Evolutionary conservation across 2,797 vertebrate genomes (phyloP), one percentile per base, ranked within the genome.

Genomic region (Valencia hispanica): DNA sequence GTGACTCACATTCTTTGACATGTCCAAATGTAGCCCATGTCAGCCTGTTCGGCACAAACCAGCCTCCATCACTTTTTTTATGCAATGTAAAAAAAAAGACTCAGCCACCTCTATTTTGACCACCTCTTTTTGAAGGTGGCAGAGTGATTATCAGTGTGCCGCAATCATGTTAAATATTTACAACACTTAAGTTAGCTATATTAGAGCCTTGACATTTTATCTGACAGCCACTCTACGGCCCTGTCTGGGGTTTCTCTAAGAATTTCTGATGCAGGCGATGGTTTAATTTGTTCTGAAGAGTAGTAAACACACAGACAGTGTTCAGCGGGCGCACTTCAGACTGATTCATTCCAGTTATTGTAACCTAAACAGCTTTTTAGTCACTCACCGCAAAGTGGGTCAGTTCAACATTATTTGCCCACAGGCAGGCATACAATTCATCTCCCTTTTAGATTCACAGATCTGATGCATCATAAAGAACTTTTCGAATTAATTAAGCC

Each of bases 1-100:
- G 3, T 87, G 82, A 86, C 68, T 77, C 83, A 83, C 34, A 51
- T 66, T 74, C 18, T 47, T 45, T 27, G 32, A 66, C 15, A 50
- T 17, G n/a, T 82, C 78, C 72, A 84, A 1, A 59, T 25, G 17
- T 0, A 78, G 77, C 84, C 80, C 74, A 79, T 11, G 12, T 27
- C 27, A 5, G 74, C 45, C 76, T 51, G 45, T 30, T 14, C 34
- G 75, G 20, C 50, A 61, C 12, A 10, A 1, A n/a, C 4, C 41
- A 75, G 73, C 55, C 75, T 22, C 43, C 14, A 18, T 53, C 30
- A 34, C 48, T 30, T 30, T 55, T 74, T 47, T 34, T 73, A 71
- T 1, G 11, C 43, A 43, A 11, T 1, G 6, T 5, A 30, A 57
- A 30, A 36, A 71, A 2, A 47, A 55, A 14, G 4, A 11, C 10